Percentiles rank a stretch among this genome's conserved stretches.
phyloP scores from a whole-genome alignment of 2,113 vertebrate species.

The Symphodus melops region DNA sequence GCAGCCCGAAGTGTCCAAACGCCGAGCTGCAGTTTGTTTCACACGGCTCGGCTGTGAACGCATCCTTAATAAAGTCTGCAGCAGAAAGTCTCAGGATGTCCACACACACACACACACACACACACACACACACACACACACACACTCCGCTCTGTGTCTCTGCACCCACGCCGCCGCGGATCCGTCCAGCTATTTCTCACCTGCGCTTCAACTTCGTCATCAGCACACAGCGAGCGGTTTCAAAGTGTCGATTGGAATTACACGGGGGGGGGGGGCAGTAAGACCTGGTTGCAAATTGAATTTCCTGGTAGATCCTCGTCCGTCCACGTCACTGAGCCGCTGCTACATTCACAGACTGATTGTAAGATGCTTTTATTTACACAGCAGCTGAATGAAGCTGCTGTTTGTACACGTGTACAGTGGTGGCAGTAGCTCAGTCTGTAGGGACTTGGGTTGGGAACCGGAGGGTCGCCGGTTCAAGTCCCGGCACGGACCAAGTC shows the following conservation, averaged over 20 bases:
- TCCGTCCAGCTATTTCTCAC: slow-evolving; percentile 72
- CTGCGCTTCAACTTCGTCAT: slow-evolving; percentile 71
- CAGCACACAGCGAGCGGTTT: slow-evolving; percentile 47
- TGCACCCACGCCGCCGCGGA: slow-evolving; percentile 19
- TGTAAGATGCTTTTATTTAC: too few relatives aligned
- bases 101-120: slow-evolving; percentile 52
- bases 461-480: too few relatives aligned
- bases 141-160: slow-evolving; percentile 38
- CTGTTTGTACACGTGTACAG: too few relatives aligned
- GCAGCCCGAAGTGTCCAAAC: too few relatives aligned
- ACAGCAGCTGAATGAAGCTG: too few relatives aligned
- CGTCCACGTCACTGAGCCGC: slow-evolving; percentile 42
- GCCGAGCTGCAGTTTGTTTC: too few relatives aligned
- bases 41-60: slow-evolving; percentile 8
- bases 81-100: neutral
- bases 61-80: slow-evolving; percentile 3
- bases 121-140: slow-evolving; percentile 54
- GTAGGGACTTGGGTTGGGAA: too few relatives aligned
- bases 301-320: slow-evolving; percentile 64
- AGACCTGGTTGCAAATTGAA: slow-evolving; percentile 71
- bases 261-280: slow-evolving; percentile 46
- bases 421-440: too few relatives aligned
- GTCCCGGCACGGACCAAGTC: too few relatives aligned
- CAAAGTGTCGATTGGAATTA: slow-evolving; percentile 68
- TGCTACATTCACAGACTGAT: slow-evolving; percentile 37